Percentiles rank a stretch among this genome's conserved stretches.
These are phyloP conservation scores for Archivesica marissinica DNA, from an alignment of 1,140 invertebrate species.

Conservation along the genomic window DNA sequence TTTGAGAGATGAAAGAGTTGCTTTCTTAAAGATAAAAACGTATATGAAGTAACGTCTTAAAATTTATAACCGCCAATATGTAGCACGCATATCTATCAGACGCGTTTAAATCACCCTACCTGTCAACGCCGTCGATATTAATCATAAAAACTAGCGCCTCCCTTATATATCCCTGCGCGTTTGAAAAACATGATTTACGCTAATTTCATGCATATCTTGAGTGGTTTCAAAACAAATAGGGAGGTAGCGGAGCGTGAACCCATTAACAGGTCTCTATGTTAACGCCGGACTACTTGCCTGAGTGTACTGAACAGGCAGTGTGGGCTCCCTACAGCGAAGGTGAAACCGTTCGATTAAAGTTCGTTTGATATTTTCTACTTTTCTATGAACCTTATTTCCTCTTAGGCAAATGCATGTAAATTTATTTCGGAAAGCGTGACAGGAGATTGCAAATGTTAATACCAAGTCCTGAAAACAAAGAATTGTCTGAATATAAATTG, in stretches of 20 bases:
- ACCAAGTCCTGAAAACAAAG: too few relatives aligned
- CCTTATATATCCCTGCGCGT: slow-evolving; percentile 54
- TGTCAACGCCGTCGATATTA: slow-evolving; percentile 31
- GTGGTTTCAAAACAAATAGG: slow-evolving; percentile 40
- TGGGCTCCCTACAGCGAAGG: slow-evolving; percentile 42
- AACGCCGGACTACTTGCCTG: slow-evolving; percentile 41
- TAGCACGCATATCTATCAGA: slow-evolving; percentile 56
- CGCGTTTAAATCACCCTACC: slow-evolving; percentile 38
- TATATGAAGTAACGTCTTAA: slow-evolving; percentile 59
- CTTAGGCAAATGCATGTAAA: too few relatives aligned
- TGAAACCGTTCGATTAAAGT: not conserved
- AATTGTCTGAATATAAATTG: too few relatives aligned
- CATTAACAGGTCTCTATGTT: slow-evolving; percentile 29
- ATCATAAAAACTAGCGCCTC: slow-evolving; percentile 56
- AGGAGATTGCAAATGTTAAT: too few relatives aligned
- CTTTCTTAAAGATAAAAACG: slow-evolving; percentile 59
- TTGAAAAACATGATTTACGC: slow-evolving; percentile 42
- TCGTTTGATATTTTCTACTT: not conserved
- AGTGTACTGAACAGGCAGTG: not conserved
- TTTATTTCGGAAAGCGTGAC: too few relatives aligned
- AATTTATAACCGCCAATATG: slow-evolving; percentile 42
- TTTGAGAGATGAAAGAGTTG: slow-evolving; percentile 42
- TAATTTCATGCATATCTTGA: slow-evolving; percentile 50
- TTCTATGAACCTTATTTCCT: too few relatives aligned
- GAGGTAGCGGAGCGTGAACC: slow-evolving; percentile 36